Evolutionary conservation across 2,888 invertebrate species (phyloP).

Genomic region (Trissoscelio sp.): DNA sequence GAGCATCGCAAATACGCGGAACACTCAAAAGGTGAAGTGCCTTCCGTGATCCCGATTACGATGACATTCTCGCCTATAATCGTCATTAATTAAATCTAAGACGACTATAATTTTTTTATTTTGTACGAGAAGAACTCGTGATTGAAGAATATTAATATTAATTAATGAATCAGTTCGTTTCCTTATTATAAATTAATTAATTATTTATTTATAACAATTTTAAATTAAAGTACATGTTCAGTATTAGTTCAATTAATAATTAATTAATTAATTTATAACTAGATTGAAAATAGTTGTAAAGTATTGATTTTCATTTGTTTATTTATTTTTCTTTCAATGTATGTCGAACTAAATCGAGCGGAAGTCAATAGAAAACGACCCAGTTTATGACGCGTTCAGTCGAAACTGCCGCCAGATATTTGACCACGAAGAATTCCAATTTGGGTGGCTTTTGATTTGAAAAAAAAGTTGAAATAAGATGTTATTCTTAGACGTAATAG

Average conservation of each 20-base stretch:
- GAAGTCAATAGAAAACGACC: constrained; percentile 63
- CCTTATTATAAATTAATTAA: no score
- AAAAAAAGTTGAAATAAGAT: neutral
- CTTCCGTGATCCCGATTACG: constrained; percentile 25
- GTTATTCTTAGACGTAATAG: constrained; percentile 23
- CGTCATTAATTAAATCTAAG: constrained; percentile 34
- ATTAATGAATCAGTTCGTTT: no score
- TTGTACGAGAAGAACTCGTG: no score
- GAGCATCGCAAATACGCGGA: constrained; percentile 28
- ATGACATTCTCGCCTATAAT: constrained; percentile 42
- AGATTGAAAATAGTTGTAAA: no score
- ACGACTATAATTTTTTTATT: no score
- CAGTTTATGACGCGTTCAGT: constrained; percentile 56
- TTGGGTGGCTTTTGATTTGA: constrained; percentile 46
- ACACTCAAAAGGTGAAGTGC: constrained; percentile 45
- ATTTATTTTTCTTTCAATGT: no score
- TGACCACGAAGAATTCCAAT: constrained; percentile 56
- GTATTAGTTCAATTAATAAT: no score
- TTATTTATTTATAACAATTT: no score
- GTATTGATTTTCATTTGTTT: no score
- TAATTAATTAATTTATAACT: no score
- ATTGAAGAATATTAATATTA: no score
- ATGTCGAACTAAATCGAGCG: constrained; percentile 32
- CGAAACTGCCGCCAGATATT: constrained; percentile 60
- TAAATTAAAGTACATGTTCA: no score